Base-by-base conservation (phyloP, 2,113 vertebrate genomes). In the Alosa alosa region DNA sequence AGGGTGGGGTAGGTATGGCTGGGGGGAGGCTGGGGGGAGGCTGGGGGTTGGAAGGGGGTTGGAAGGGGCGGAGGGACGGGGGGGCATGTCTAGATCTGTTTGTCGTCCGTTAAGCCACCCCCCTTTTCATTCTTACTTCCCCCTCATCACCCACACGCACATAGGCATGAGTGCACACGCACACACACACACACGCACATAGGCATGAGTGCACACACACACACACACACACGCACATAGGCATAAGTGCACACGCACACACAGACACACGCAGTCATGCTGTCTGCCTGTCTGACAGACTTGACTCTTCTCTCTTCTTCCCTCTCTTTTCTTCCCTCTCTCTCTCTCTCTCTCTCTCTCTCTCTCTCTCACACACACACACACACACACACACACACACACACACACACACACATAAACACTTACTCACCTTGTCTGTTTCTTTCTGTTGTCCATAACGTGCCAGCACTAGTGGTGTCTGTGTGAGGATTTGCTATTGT, bases 51-150 rank as follows among this genome's bases (percentile, higher is more conserved):
- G 1, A 31, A 31, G 68, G 68, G 68, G 10, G 68, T 31, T 11
- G 68, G n/a, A 8, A 13, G 2, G 25, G 68, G 25, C 9, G 68
- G 68, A 36, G 31, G 82, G 75, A 39, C 18, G 49, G 82, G 20
- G 82, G 84, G 83, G 81, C 90, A 90, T 90, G 90, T 91, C 91
- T 86, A 87, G 91, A 90, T 91, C 89, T 91, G 89, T 89, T 90
- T 90, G 90, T 90, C 83, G 83, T 89, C 88, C 85, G 84, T 90
- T 89, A 91, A 86, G 87, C 88, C 91, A 85, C 82, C 89, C 88
- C 86, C 64, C 55, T 78, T 90, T 89, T 85, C 82, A 55, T 84
- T 84, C 84, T 84, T 88, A 81, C 50, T 86, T 87, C 47, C 84
- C 68, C 85, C 57, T 85, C 84, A 82, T 46, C 50, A 81, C 57